A percentile compares a stretch with the other conserved stretches of the same genome.
Conservation (phyloP, 2,113 vertebrate species). For the Rhinolophus ferrumequinum region DNA sequence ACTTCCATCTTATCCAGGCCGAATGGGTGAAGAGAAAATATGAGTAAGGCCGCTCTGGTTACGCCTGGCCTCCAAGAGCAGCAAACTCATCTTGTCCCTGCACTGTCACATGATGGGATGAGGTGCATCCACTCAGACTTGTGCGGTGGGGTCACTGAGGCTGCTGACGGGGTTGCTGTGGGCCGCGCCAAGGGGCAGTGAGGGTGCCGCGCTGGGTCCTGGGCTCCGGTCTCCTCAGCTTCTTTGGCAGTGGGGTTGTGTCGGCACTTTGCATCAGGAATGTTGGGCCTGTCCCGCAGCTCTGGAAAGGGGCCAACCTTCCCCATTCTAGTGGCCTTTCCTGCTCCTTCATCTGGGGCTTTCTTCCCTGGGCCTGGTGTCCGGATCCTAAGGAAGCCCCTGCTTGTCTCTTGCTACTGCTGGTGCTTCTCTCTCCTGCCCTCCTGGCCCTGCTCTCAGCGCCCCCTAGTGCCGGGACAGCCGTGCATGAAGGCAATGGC, state of each 20-base stretch:
- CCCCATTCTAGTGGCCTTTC: neutral
- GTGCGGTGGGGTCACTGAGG: neutral
- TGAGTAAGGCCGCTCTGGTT: neutral
- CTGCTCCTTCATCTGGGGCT: conserved; percentile 59
- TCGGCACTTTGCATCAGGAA: neutral
- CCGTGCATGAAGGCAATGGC: neutral
- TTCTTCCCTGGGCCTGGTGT: neutral
- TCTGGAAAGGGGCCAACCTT: neutral
- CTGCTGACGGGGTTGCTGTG: neutral
- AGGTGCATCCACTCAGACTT: neutral
- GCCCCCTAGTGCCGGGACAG: conserved; percentile 76
- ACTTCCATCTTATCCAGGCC: neutral
- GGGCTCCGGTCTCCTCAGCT: neutral
- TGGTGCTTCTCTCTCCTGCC: neutral
- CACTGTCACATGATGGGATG: neutral
- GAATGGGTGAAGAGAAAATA: neutral
- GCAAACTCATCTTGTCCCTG: neutral
- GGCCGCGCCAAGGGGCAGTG: neutral
- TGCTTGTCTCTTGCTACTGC: conserved; percentile 47
- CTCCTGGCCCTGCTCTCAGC: conserved; percentile 72
- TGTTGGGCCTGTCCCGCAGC: neutral
- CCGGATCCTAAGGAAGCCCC: conserved; percentile 51
- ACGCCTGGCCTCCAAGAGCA: neutral
- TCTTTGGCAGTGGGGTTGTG: neutral
- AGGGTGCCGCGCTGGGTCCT: neutral